phyloP scores from a whole-genome alignment of 2,888 invertebrate genomes.

The Perizoma flavofasciatum region DNA sequence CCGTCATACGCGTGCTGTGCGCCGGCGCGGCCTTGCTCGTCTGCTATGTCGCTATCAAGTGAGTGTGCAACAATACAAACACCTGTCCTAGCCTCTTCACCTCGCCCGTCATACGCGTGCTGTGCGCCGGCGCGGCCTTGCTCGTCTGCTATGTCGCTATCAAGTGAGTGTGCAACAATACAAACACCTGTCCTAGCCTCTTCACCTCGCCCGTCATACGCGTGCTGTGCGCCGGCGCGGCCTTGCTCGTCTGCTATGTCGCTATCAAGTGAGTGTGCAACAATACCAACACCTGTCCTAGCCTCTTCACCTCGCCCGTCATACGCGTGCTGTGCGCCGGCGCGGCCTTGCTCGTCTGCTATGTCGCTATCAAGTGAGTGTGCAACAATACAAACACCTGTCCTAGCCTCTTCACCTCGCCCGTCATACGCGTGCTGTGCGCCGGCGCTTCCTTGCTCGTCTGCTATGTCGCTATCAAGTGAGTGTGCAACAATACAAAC shows the following conservation, averaged over 20 bases:
- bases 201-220: conserved; percentile 90
- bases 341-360: conserved; percentile 91
- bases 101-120: conserved; percentile 90
- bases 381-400: neutral
- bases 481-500: neutral
- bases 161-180: conserved; percentile 74
- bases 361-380: conserved; percentile 90
- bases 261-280: conserved; percentile 86
- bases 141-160: conserved; percentile 93
- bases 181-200: too few species aligned
- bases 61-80: neutral
- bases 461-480: conserved; percentile 93
- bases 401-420: conserved; percentile 90
- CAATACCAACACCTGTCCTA: neutral
- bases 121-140: conserved; percentile 91
- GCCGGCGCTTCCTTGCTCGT: conserved; percentile 92
- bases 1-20: conserved; percentile 90
- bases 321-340: conserved; percentile 92
- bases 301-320: conserved; percentile 90
- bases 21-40: conserved; percentile 92
- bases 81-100: too few species aligned
- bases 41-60: conserved; percentile 93
- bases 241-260: conserved; percentile 92
- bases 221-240: conserved; percentile 91
- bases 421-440: conserved; percentile 90